Percentiles rank a stretch among this genome's conserved stretches.
Conservation (phyloP, 2,888 invertebrate species). For the Metellina segmentata region DNA sequence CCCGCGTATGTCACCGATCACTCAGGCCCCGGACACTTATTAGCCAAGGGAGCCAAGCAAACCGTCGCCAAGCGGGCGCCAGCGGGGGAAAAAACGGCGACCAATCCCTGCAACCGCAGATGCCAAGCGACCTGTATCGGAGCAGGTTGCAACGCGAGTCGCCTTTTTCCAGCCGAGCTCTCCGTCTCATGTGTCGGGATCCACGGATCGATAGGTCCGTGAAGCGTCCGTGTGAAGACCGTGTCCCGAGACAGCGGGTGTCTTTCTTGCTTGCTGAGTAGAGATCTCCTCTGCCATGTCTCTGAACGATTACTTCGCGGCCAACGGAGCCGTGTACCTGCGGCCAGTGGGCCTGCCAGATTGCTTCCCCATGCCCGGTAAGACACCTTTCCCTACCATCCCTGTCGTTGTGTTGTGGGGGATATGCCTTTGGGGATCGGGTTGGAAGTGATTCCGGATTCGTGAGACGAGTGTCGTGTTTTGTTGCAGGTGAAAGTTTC, state of each 20-base stretch:
- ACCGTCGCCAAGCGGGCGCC: slow-evolving; percentile 47
- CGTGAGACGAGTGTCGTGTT: too few species aligned
- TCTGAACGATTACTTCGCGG: slow-evolving; percentile 70
- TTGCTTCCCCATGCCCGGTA: slow-evolving; percentile 72
- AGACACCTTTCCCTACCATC: not conserved
- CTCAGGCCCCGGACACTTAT: slow-evolving; percentile 42
- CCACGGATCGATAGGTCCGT: slow-evolving; percentile 38
- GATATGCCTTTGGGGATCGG: too few species aligned
- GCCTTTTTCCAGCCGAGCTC: too few species aligned
- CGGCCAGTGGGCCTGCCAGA: slow-evolving; percentile 69
- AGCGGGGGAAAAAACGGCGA: slow-evolving; percentile 7
- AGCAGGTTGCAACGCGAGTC: slow-evolving; percentile 29
- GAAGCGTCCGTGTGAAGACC: not conserved
- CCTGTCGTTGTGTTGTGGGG: not conserved
- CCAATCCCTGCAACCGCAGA: slow-evolving; percentile 56
- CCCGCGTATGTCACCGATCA: slow-evolving; percentile 38
- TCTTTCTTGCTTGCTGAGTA: slow-evolving; percentile 24
- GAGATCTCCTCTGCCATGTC: slow-evolving; percentile 58
- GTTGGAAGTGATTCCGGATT: too few species aligned
- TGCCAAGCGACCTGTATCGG: slow-evolving; percentile 56
- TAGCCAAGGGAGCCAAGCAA: slow-evolving; percentile 42
- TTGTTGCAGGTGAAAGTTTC: too few species aligned
- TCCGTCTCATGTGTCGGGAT: not conserved
- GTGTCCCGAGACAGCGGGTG: not conserved
- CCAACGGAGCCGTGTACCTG: slow-evolving; percentile 71